Base-by-base conservation (phyloP, 2,888 invertebrate genomes). In the Penaeus monodon region DNA sequence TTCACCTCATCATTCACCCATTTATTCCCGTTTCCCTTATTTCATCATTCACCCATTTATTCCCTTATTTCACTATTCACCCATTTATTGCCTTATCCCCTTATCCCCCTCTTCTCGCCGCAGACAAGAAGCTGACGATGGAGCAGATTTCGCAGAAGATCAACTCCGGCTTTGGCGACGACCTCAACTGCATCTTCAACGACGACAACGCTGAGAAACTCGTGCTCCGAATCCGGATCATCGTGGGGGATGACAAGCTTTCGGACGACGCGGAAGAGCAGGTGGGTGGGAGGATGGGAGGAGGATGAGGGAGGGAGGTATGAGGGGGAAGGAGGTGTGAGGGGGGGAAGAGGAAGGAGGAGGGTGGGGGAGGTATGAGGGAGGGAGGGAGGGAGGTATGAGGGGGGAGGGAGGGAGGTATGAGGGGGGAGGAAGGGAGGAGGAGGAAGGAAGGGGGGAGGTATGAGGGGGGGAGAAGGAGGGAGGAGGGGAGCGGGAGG, bases 131-230 rank as follows among this genome's bases (percentile, higher is more conserved):
- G 93, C 93, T 99, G 90, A 99, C 99, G 2, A 99, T 99, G 99
- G 99, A 99, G 94, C 98, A 98, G 92, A 99, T 99, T 91, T 98
- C 99, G 0, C 99, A 99, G 93, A 99, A 99, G 93, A 99, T 99
- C 84, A 99, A 99, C 92, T 97, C 98, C 81, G 99, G 99, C 12
- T 99, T 99, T 92, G 99, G 99, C 78, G 99, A 99, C 92, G 99
- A 99, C 93, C 94, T 99, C 90, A 99, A 99, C 92, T 99, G 99
- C 92, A 99, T 99, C 89, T 99, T 99, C 93, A 99, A 99, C 92
- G 99, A 99, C 92, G 99, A 99, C 93, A 99, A 99, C 92, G 99
- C 99, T 0, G 99, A 99, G 92, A 99, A 99, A 92, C 93, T 99
- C 79, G 99, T 99, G 0, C 93, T 99, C 85, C 96, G 99, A 91